Base-by-base conservation (phyloP, 1,140 invertebrate species). In the Pemphigus obesinymphae region DNA sequence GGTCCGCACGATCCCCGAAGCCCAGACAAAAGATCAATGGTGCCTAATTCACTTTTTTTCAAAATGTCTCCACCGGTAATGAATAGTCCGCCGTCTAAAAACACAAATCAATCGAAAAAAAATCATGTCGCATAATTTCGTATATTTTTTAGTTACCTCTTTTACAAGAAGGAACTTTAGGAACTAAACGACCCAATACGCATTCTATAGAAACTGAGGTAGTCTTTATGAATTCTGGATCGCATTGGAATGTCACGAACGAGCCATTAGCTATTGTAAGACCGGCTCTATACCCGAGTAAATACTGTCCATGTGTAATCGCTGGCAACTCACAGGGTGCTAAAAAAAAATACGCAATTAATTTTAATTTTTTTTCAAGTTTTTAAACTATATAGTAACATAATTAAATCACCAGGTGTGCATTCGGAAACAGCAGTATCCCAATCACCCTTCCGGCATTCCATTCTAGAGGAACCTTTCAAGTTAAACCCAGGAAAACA, bases 401-500 rank as follows among this genome's bases (percentile, higher is more conserved):
- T n/a, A 48, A 43, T 72, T 43, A 31, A 83, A 40, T 84, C 87
- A 92, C 92, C 90, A 86, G 93, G 91, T 23, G 90, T 89, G 87
- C 94, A 95, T 85, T 94, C 92, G 0, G 94, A 93, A 85, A 92
- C 90, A 61, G 90, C 89, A 63, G 90, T 89, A 2, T 92, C 91
- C 93, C 93, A 95, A 84, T 93, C 91, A 15, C 94, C 93, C 84
- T 92, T 91, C 88, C 91, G 93, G 85, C 94, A 95, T 37, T 90
- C 88, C 20, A 95, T 87, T 84, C 91, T 91, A 15, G 90, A 91
- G 0, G 92, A 89, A 2, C 93, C 93, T 86, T 92, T 89, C 0
- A 92, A 87, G 82, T 91, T 90, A 85, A 91, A 93, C 11, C 92
- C 92, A 82, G 89, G 89, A 84, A 89, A 88, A 86, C 92, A 93